Percentiles rank a stretch among this genome's conserved stretches.
Evolutionary conservation across 2,113 vertebrate species (phyloP).

Genomic region (Arothron firmamentum): DNA sequence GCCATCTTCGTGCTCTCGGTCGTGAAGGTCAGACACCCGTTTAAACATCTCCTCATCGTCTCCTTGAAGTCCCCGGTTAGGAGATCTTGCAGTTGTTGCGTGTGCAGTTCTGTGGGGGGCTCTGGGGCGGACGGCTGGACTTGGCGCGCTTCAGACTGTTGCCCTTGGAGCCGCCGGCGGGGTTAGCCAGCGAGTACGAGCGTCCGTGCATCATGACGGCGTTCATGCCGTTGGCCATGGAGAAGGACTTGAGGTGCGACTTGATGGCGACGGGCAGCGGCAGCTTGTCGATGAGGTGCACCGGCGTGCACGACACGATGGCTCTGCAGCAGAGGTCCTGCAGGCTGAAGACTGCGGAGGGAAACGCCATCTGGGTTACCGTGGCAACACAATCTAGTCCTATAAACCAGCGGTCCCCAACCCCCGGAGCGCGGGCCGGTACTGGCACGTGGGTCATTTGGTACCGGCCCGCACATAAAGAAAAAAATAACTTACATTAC

Average conservation of each 20-base stretch:
- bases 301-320: constrained; percentile 95
- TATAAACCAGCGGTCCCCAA: no score
- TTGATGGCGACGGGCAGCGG: constrained; percentile 96
- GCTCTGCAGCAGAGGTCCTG: constrained; percentile 97
- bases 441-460: no score
- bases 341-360: constrained; percentile 87
- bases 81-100: constrained; percentile 99
- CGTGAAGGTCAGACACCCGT: not conserved
- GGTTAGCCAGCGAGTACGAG: constrained; percentile 90
- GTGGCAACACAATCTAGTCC: no score
- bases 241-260: constrained; percentile 98
- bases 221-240: constrained; percentile 99
- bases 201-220: constrained; percentile 99
- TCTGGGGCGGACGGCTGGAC: constrained; percentile 91
- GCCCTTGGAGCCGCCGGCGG: constrained; percentile 85
- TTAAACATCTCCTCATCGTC: not conserved
- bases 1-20: not conserved
- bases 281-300: constrained; percentile 97
- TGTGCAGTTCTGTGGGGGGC: constrained; percentile 98
- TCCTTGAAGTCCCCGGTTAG: constrained; percentile 56
- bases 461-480: no score
- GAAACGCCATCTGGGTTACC: no score
- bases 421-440: no score
- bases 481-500: no score
- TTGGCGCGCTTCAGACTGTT: constrained; percentile 96